Conservation (phyloP, 2,797 vertebrate genomes). For the Pseudopleuronectes americanus region DNA sequence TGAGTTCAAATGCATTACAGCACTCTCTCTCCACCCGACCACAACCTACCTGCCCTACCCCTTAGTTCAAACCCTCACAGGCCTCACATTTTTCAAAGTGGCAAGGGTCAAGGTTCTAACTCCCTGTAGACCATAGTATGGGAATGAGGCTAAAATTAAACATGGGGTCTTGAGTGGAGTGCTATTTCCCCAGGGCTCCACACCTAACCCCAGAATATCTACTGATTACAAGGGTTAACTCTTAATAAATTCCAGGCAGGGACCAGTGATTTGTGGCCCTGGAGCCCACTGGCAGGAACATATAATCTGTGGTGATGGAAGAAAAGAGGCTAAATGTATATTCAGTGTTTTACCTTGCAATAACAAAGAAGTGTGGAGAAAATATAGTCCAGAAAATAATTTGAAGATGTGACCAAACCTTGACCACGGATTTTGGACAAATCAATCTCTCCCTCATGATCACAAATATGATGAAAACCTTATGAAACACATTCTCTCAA, state of each 20-base stretch:
- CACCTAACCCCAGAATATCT: constrained; percentile 21
- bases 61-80: constrained; percentile 6
- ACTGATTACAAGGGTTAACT: constrained; percentile 43
- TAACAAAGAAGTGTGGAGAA: too few species aligned
- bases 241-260: constrained; percentile 25
- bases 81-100: constrained; percentile 51
- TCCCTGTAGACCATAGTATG: constrained; percentile 18
- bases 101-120: constrained; percentile 37
- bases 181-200: constrained; percentile 52
- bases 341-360: not conserved
- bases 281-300: constrained; percentile 9
- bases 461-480: too few species aligned
- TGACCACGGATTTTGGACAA: too few species aligned
- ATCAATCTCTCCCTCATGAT: too few species aligned
- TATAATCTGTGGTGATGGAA: constrained; percentile 13
- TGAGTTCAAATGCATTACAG: constrained; percentile 38
- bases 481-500: too few species aligned
- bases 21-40: constrained; percentile 39
- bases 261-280: constrained; percentile 15
- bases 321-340: not conserved
- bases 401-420: too few species aligned
- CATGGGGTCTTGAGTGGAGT: constrained; percentile 34
- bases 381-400: too few species aligned
- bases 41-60: constrained; percentile 9
- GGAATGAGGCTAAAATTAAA: constrained; percentile 52